These are phyloP conservation scores for Clarias pachynema DNA, from an alignment of 2,797 vertebrate genomes.

Conservation along the genomic window DNA sequence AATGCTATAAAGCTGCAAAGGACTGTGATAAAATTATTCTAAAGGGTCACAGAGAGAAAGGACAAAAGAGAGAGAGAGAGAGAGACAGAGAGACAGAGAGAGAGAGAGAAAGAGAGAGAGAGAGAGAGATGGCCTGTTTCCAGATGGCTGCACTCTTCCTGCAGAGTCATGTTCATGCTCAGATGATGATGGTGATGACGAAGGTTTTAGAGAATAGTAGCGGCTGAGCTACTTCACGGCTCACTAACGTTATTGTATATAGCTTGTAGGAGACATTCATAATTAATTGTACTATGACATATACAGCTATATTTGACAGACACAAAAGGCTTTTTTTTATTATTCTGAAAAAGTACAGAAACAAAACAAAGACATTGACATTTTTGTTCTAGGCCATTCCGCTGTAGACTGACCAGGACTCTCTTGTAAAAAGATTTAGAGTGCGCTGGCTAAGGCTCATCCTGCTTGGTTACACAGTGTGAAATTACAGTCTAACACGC, in stretches of 20 bases:
- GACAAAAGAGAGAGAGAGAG: not conserved
- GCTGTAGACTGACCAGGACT: not conserved
- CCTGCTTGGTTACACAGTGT: slow-evolving; percentile 41
- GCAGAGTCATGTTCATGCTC: slow-evolving; percentile 48
- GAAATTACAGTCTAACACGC: slow-evolving; percentile 45
- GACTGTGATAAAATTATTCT: slow-evolving; percentile 4
- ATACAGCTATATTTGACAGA: slow-evolving; percentile 16
- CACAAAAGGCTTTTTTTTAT: not conserved
- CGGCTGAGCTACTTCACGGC: slow-evolving; percentile 27
- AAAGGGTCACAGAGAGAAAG: slow-evolving; percentile 4
- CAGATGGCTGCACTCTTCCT: slow-evolving; percentile 46
- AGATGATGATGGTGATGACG: slow-evolving; percentile 33
- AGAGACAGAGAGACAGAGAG: not conserved
- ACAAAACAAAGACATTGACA: not conserved
- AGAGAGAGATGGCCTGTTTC: slow-evolving; percentile 35
- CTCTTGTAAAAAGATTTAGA: slow-evolving; percentile 11
- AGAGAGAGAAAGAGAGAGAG: slow-evolving; percentile 27
- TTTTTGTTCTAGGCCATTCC: slow-evolving; percentile 4
- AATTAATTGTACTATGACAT: slow-evolving; percentile 9
- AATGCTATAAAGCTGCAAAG: slow-evolving; percentile 6
- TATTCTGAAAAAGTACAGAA: not conserved
- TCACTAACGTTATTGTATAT: slow-evolving; percentile 37
- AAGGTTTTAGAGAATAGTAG: slow-evolving; percentile 34
- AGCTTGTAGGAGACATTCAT: slow-evolving; percentile 22
- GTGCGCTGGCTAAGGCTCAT: slow-evolving; percentile 25